Percentiles rank a stretch among this genome's conserved stretches.
Conservation (phyloP, 2,113 vertebrate species). For the Gila orcuttii region DNA sequence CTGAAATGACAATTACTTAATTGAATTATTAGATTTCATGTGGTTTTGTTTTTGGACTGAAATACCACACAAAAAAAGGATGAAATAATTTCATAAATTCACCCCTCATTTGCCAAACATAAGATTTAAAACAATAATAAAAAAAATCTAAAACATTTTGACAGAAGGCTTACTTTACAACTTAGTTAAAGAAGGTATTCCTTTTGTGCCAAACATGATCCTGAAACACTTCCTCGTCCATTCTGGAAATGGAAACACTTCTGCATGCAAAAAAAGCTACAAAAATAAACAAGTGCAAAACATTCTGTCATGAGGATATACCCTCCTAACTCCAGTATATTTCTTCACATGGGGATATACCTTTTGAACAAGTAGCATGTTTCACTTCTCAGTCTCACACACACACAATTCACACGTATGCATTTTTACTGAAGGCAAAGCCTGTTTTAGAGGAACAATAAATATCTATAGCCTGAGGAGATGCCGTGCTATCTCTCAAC, state of each 20-base stretch:
- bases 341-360: not conserved
- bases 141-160: not conserved
- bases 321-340: not conserved
- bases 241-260: conserved; percentile 6
- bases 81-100: not conserved
- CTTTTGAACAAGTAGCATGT: not conserved
- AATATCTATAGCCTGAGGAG: conserved; percentile 35
- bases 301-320: not conserved
- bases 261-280: not conserved
- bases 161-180: not conserved
- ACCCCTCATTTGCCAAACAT: not conserved
- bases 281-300: not conserved
- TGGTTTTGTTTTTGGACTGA: not conserved
- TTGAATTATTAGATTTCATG: not conserved
- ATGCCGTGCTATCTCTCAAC: not conserved
- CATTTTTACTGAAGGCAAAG: not conserved
- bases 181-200: not conserved
- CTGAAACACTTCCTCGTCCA: not conserved
- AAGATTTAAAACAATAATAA: not conserved
- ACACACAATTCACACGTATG: not conserved
- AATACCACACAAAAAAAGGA: not conserved
- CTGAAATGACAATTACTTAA: not conserved
- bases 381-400: not conserved
- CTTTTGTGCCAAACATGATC: not conserved
- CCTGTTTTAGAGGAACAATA: conserved; percentile 34